Conservation (phyloP, 1,140 invertebrate genomes). For the Pinna nobilis region DNA sequence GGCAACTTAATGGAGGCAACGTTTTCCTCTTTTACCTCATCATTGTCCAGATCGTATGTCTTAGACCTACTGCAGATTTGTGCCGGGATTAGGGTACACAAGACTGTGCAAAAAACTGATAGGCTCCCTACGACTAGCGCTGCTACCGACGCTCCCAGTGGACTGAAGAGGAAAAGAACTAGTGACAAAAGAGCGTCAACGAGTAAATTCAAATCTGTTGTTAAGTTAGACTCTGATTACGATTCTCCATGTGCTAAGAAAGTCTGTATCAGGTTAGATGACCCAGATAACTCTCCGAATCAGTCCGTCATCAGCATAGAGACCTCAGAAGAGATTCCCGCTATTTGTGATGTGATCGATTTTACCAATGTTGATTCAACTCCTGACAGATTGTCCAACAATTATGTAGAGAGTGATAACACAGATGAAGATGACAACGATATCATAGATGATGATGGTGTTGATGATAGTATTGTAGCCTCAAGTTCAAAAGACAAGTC, state of each 20-base stretch:
- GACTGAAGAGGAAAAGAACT: not conserved
- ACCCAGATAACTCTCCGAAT: slow-evolving; percentile 1
- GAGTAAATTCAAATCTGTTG: not conserved
- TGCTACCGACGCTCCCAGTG: not conserved
- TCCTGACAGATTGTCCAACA: too few relatives aligned
- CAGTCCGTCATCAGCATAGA: not conserved
- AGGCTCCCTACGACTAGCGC: not conserved
- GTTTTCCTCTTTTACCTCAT: slow-evolving; percentile 5
- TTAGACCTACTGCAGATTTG: slow-evolving; percentile 15
- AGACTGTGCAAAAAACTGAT: not conserved
- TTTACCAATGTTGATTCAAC: slow-evolving; percentile 1
- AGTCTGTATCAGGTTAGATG: slow-evolving; percentile 13
- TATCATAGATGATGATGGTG: too few relatives aligned
- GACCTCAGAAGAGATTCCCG: not conserved
- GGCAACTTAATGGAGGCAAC: slow-evolving; percentile 9
- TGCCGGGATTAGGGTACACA: slow-evolving; percentile 13
- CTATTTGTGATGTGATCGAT: slow-evolving; percentile 6
- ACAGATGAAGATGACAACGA: too few relatives aligned
- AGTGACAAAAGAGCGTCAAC: not conserved
- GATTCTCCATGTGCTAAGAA: slow-evolving; percentile 3
- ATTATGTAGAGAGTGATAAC: too few relatives aligned
- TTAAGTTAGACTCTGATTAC: slow-evolving; percentile 1
- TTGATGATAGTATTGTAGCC: too few relatives aligned
- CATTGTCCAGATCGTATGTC: slow-evolving; percentile 12
- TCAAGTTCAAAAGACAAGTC: too few relatives aligned